phyloP scores from a whole-genome alignment of 2,888 invertebrate genomes.

The Drosophila crucigera region DNA sequence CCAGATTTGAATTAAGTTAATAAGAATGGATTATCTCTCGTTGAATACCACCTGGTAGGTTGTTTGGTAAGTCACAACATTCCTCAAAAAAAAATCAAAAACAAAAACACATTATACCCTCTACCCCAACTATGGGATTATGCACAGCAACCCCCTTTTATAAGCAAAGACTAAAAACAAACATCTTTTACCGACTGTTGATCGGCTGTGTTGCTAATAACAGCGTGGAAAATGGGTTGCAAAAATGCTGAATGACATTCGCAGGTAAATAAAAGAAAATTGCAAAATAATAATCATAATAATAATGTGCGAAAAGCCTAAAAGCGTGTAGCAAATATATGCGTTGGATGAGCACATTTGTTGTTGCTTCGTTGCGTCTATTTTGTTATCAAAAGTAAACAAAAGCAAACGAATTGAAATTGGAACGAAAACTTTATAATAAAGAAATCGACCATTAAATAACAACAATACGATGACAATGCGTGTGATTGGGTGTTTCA shows the following conservation, averaged over 20 bases:
- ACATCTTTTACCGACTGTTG: constrained; percentile 14
- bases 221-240: constrained; percentile 72
- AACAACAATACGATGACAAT: constrained; percentile 23
- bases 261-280: constrained; percentile 53
- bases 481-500: neutral
- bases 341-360: neutral
- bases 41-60: constrained; percentile 7
- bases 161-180: constrained; percentile 28
- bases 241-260: constrained; percentile 47
- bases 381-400: constrained; percentile 50
- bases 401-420: constrained; percentile 49
- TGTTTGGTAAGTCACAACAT: neutral
- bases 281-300: constrained; percentile 52
- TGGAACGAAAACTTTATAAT: constrained; percentile 28
- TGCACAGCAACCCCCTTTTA: constrained; percentile 9
- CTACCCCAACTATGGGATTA: constrained; percentile 9
- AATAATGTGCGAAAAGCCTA: constrained; percentile 49
- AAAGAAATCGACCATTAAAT: constrained; percentile 43
- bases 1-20: constrained; percentile 14
- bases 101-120: neutral
- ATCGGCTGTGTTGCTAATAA: constrained; percentile 29
- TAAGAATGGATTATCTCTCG: constrained; percentile 20
- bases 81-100: too few relatives aligned
- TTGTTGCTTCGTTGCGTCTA: constrained; percentile 12
- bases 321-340: constrained; percentile 26